Evolutionary conservation across 30 jellyfish, hydroid and myxozoan genomes (phyloP).

Genomic region (Aurelia coerulea): DNA sequence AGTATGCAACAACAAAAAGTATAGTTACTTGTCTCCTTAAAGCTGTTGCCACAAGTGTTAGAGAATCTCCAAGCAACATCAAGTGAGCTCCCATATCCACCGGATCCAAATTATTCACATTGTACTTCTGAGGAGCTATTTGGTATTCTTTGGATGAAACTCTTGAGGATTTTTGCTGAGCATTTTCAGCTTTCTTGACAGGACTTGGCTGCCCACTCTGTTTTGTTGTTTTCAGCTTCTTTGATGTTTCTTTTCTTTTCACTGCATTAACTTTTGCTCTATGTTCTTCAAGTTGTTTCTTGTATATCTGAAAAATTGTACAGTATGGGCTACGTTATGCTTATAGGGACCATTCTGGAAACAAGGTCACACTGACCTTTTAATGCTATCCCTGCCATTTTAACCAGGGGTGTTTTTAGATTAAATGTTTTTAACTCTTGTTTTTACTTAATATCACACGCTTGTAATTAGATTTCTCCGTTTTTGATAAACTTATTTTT

Average conservation of each 20-base stretch:
- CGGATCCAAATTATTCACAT: conserved; percentile 63
- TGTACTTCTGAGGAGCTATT: conserved; percentile 53
- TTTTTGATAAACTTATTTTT: too few relatives aligned
- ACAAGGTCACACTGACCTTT: not conserved
- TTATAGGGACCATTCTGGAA: not conserved
- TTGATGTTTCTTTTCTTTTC: conserved; percentile 40
- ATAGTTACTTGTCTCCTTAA: conserved; percentile 76
- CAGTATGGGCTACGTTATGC: too few relatives aligned
- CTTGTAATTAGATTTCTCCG: too few relatives aligned
- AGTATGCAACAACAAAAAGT: not conserved
- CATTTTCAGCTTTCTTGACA: not conserved
- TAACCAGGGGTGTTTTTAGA: too few relatives aligned
- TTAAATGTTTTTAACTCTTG: too few relatives aligned
- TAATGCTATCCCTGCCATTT: too few relatives aligned
- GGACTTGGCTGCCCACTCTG: conserved; percentile 31
- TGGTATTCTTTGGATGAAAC: conserved; percentile 19
- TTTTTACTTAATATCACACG: too few relatives aligned
- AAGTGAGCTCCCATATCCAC: conserved; percentile 89
- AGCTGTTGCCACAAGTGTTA: conserved; percentile 75
- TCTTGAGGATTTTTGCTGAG: conserved; percentile 35
- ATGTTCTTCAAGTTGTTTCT: conserved; percentile 86
- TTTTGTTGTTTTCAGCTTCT: conserved; percentile 49
- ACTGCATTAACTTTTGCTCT: conserved; percentile 90
- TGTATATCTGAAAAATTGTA: conserved; percentile 33
- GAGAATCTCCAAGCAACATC: conserved; percentile 86